These are phyloP conservation scores for Muscidifurax raptorellus DNA, from an alignment of 1,140 invertebrate species.

Conservation along the genomic window DNA sequence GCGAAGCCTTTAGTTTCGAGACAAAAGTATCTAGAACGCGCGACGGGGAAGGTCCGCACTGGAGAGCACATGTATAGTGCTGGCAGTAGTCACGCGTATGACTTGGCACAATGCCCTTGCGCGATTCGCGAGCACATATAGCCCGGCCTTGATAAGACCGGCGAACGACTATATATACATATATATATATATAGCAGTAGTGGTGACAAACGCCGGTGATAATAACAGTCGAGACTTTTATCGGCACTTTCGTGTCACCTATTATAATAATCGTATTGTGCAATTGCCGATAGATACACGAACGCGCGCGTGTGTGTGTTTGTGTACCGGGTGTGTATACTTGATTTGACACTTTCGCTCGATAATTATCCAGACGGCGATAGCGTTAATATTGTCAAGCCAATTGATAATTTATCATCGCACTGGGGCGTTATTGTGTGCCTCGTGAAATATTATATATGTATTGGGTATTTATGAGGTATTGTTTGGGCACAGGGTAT, in stretches of 20 bases:
- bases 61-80: background rate
- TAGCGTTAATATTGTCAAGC: background rate
- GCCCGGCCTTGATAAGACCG: slow-evolving; percentile 36
- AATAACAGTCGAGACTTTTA: slow-evolving; percentile 15
- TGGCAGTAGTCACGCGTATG: background rate
- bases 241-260: slow-evolving; percentile 40
- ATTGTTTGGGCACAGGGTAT: background rate
- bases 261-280: slow-evolving; percentile 52
- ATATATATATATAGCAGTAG: background rate
- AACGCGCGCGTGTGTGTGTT: background rate
- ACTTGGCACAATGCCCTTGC: slow-evolving; percentile 41
- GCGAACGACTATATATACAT: too few species aligned
- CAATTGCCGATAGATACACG: background rate
- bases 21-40: slow-evolving; percentile 26
- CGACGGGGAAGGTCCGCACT: slow-evolving; percentile 6
- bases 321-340: background rate
- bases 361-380: slow-evolving; percentile 10
- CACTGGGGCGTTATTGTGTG: background rate
- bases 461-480: background rate
- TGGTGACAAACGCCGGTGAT: slow-evolving; percentile 4
- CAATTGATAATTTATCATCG: slow-evolving; percentile 5
- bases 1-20: background rate
- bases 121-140: background rate
- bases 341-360: background rate
- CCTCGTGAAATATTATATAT: background rate